Percentiles rank a stretch among this genome's conserved stretches.
phyloP scores from a whole-genome alignment of 2,888 invertebrate species.

The Scaptomyza flava region DNA sequence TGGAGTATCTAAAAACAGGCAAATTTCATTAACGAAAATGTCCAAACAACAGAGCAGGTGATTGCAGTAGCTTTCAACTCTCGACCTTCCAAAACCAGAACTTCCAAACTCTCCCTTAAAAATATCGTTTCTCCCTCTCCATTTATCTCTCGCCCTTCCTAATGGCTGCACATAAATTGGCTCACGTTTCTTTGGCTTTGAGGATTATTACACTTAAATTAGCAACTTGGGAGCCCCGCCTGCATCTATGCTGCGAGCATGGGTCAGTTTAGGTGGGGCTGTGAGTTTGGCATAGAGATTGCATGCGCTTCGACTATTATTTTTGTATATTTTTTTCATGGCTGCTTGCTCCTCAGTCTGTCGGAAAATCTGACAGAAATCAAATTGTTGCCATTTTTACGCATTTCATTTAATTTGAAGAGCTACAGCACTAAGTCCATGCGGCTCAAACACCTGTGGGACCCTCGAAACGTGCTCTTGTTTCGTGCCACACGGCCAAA shows the following conservation, averaged over 20 bases:
- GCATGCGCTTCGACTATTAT: conserved; percentile 72
- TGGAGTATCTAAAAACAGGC: conserved; percentile 28
- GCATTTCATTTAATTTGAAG: conserved; percentile 82
- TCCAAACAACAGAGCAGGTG: conserved; percentile 41
- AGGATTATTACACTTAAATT: conserved; percentile 82
- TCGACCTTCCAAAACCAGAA: neutral
- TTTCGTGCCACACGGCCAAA: conserved; percentile 47
- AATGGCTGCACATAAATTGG: conserved; percentile 82
- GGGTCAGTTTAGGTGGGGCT: conserved; percentile 4
- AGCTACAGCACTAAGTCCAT: conserved; percentile 37
- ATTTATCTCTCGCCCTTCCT: conserved; percentile 3
- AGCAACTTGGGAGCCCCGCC: conserved; percentile 81
- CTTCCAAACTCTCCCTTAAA: neutral
- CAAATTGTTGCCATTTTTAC: conserved; percentile 80
- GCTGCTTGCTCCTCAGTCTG: conserved; percentile 24
- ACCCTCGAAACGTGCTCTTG: conserved; percentile 38
- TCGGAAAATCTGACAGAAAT: conserved; percentile 75
- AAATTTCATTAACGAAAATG: conserved; percentile 40
- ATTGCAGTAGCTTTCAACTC: conserved; percentile 40
- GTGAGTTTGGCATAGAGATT: conserved; percentile 39
- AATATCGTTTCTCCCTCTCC: neutral
- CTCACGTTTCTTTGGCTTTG: conserved; percentile 80
- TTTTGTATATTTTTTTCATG: too few relatives aligned
- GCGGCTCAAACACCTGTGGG: conserved; percentile 65
- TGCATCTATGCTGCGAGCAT: conserved; percentile 49